Evolutionary conservation across 2,888 invertebrate species (phyloP), one percentile per base, ranked within the genome.

Genomic region (Drosophila koepferae): DNA sequence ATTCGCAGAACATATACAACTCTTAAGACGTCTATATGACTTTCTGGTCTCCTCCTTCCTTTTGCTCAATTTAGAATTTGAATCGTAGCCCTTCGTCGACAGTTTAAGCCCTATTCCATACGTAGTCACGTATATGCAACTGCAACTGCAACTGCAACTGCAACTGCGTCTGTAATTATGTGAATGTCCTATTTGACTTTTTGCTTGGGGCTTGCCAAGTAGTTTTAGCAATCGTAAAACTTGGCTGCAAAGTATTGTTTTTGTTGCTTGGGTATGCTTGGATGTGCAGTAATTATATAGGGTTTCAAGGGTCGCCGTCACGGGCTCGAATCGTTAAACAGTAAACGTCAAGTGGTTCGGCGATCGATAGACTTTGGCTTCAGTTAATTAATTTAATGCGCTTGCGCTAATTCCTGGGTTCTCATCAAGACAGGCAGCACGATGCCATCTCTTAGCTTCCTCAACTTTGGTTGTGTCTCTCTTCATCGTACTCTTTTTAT

Each of bases 361-460:
- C 71, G 63, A 86, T 88, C 88, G 89, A 89, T 91, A 91, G 88
- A 82, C 80, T 89, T 81, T 66, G 74, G 70, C 71, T 81, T 85
- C 77, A 84, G 86, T 88, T 91, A 90, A 91, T 91, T 91, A 90
- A 90, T 90, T 90, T 89, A 86, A 81, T 86, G 82, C 79, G 77
- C 75, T 74, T 75, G 81, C 77, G 76, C 80, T 77, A 84, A 88
- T 90, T 86, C 73, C 63, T 70, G 63, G 69, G 8, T 56, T 71
- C 83, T 56, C 34, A 80, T 62, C 31, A 85, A 84, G 86, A 80
- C 87, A 67, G 72, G 77, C 79, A 77, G 84, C 88, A n/a, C 58
- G 10, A 6, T 40, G 48, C 55, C 55, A 40, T 28, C 55, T 36
- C 28, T 14, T 7, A 9, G 48, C 59, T 48, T 48, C 28, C 61